Evolutionary conservation across 2,797 vertebrate species (phyloP).

Genomic region (Craterocephalus amniculus): DNA sequence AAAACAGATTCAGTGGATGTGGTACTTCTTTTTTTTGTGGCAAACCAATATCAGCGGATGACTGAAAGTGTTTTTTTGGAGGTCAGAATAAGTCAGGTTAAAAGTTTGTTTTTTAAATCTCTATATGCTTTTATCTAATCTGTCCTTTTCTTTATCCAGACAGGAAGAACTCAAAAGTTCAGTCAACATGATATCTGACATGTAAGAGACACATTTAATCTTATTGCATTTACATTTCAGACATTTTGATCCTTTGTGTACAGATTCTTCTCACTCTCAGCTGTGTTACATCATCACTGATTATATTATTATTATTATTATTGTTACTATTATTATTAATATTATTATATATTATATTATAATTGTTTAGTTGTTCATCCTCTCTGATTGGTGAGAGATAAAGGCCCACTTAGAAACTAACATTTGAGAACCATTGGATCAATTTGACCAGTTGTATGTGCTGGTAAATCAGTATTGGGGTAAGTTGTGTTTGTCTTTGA

Average conservation of each 20-base stretch:
- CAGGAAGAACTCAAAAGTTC: constrained; percentile 76
- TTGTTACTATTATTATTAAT: too few relatives aligned
- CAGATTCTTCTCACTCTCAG: too few relatives aligned
- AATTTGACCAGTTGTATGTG: background rate
- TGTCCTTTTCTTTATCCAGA: constrained; percentile 62
- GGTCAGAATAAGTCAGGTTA: background rate
- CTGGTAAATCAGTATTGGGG: background rate
- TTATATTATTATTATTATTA: too few relatives aligned
- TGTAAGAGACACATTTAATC: constrained; percentile 70
- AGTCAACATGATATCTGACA: constrained; percentile 74
- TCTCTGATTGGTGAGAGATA: too few relatives aligned
- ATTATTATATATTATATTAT: too few relatives aligned
- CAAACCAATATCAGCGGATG: background rate
- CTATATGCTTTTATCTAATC: constrained; percentile 16
- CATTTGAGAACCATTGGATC: background rate
- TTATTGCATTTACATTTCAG: background rate
- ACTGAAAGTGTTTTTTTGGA: background rate
- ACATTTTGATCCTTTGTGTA: too few relatives aligned
- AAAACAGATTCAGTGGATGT: background rate
- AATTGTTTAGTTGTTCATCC: too few relatives aligned
- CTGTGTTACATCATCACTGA: too few relatives aligned
- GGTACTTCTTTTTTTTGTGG: background rate
- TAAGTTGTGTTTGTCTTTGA: background rate
- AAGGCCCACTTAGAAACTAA: too few relatives aligned
- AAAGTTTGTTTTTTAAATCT: background rate